Evolutionary conservation across 2,888 invertebrate species (phyloP).

Genomic region (Axea sp.): DNA sequence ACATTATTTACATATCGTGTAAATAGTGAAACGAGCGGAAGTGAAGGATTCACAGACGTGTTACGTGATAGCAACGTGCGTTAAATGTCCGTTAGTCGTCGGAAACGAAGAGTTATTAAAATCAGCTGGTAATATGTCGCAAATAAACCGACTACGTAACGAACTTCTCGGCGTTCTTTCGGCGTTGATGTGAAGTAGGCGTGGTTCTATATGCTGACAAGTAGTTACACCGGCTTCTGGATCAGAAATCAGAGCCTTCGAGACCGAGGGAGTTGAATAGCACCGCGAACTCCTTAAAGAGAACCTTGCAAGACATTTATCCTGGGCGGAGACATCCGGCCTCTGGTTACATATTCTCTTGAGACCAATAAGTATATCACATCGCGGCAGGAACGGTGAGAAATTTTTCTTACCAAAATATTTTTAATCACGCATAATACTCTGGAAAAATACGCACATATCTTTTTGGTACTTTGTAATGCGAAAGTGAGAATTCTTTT

Average conservation of each 20-base stretch:
- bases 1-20: too few relatives aligned
- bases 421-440: too few relatives aligned
- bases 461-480: too few relatives aligned
- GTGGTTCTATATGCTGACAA: conserved; percentile 71
- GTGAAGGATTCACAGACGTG: conserved; percentile 27
- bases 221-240: conserved; percentile 76
- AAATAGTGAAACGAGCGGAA: conserved; percentile 44
- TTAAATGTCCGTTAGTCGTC: conserved; percentile 77
- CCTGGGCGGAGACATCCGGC: conserved; percentile 79
- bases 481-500: too few relatives aligned
- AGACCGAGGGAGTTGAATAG: conserved; percentile 63
- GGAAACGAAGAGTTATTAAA: conserved; percentile 77
- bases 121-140: conserved; percentile 70
- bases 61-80: conserved; percentile 55
- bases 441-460: too few relatives aligned
- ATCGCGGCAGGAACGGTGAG: conserved; percentile 38
- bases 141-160: conserved; percentile 64
- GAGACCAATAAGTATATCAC: conserved; percentile 38
- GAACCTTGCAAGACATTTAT: conserved; percentile 71
- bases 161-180: conserved; percentile 65
- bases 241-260: conserved; percentile 78
- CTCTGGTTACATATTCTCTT: conserved; percentile 77
- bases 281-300: conserved; percentile 65
- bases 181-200: conserved; percentile 61
- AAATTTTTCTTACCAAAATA: conserved; percentile 36